A percentile compares a stretch with the other conserved stretches of the same genome.
phyloP scores from a whole-genome alignment of 1,140 invertebrate genomes.

The Dendrolimus punctatus region DNA sequence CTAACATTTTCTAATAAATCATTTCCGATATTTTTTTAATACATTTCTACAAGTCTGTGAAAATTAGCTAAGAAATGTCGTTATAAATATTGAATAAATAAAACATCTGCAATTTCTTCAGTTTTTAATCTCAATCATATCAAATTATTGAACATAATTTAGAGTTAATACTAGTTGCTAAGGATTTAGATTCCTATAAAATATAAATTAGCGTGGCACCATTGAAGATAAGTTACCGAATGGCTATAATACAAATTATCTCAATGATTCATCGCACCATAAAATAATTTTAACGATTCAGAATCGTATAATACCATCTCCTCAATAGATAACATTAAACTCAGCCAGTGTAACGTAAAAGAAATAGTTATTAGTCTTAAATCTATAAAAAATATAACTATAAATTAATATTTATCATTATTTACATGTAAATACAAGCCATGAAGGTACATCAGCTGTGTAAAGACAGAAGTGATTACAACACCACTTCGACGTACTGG shows the following conservation, averaged over 20 bases:
- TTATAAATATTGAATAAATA: slow-evolving; percentile 13
- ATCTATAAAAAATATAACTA: slow-evolving; percentile 35
- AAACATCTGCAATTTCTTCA: slow-evolving; percentile 28
- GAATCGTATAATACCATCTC: slow-evolving; percentile 45
- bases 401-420: slow-evolving; percentile 34
- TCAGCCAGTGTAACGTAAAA: slow-evolving; percentile 37
- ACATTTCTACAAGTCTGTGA: no score
- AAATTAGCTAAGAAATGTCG: no score
- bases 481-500: slow-evolving; percentile 47
- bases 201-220: slow-evolving; percentile 60
- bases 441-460: slow-evolving; percentile 44
- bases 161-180: slow-evolving; percentile 58
- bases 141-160: slow-evolving; percentile 69
- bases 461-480: slow-evolving; percentile 57
- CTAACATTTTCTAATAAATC: no score
- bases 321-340: slow-evolving; percentile 31
- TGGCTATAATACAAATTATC: slow-evolving; percentile 38
- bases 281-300: slow-evolving; percentile 48
- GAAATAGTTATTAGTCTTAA: slow-evolving; percentile 49
- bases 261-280: slow-evolving; percentile 39
- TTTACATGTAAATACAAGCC: slow-evolving; percentile 56
- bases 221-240: slow-evolving; percentile 43
- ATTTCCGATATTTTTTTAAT: no score
- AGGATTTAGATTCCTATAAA: slow-evolving; percentile 51
- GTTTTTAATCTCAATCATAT: slow-evolving; percentile 69